These are phyloP conservation scores for Gadopsis bispinosus DNA, from an alignment of 2,797 vertebrate genomes.

Conservation along the genomic window DNA sequence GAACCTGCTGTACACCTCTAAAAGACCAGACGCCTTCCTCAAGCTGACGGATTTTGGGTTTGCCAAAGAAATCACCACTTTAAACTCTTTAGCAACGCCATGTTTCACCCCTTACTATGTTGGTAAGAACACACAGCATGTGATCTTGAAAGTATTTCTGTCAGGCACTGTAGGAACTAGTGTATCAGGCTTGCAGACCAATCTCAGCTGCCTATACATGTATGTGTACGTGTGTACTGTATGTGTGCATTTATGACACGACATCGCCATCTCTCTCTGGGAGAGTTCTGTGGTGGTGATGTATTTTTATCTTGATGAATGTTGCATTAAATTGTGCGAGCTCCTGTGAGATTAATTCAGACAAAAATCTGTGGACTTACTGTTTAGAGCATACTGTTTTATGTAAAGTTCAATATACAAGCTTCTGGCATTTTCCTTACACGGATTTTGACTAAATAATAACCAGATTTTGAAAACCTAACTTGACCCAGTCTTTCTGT, in stretches of 20 bases:
- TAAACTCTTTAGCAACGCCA: slow-evolving; percentile 91
- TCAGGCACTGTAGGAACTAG: background rate
- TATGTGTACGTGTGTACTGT: no score
- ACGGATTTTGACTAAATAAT: background rate
- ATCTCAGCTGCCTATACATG: background rate
- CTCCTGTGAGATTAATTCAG: background rate
- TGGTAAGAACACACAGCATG: slow-evolving; percentile 81
- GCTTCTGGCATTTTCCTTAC: background rate
- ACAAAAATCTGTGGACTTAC: background rate
- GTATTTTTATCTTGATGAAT: slow-evolving; percentile 2
- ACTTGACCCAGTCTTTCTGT: background rate
- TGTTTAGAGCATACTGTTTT: background rate
- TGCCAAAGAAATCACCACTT: slow-evolving; percentile 92
- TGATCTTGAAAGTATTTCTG: slow-evolving; percentile 3
- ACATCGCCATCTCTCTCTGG: background rate
- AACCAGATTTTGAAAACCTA: background rate
- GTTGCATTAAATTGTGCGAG: background rate
- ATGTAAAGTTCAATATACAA: background rate
- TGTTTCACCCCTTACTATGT: slow-evolving; percentile 94
- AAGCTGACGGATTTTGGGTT: slow-evolving; percentile 95
- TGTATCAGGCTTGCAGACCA: background rate
- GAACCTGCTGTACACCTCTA: slow-evolving; percentile 92
- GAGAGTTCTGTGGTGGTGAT: background rate
- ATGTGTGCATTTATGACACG: background rate
- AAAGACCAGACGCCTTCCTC: slow-evolving; percentile 87